phyloP scores from a whole-genome alignment of 2,888 invertebrate species.

The Drosophila melanosoma region DNA sequence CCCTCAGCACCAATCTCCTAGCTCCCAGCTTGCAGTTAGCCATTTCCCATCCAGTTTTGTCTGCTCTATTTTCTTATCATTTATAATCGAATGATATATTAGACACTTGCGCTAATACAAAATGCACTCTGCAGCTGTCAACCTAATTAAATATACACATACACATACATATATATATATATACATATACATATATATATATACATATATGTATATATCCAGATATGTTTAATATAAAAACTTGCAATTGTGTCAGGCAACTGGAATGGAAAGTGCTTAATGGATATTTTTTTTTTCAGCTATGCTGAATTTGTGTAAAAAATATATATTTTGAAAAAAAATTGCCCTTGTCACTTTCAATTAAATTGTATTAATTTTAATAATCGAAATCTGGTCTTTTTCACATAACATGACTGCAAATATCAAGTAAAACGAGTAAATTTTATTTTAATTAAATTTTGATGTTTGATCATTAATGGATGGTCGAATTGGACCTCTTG shows the following conservation, averaged over 20 bases:
- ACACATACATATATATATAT: too few species aligned
- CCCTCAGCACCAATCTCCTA: background rate
- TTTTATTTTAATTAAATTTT: background rate
- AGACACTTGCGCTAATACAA: constrained; percentile 28
- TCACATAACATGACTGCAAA: background rate
- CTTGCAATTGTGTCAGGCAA: background rate
- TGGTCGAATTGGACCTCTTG: background rate
- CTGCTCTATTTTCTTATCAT: constrained; percentile 36
- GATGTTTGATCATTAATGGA: background rate
- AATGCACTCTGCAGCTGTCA: constrained; percentile 20
- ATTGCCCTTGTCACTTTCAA: background rate
- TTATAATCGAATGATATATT: constrained; percentile 44
- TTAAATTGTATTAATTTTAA: background rate
- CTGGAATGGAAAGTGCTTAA: background rate
- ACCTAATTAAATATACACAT: constrained; percentile 32
- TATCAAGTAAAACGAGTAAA: background rate
- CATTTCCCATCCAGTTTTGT: constrained; percentile 9
- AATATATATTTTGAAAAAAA: background rate
- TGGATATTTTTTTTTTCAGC: background rate
- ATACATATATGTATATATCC: background rate
- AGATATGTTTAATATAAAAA: constrained; percentile 7
- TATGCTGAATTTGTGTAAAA: background rate
- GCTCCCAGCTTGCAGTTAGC: background rate
- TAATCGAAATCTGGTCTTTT: background rate
- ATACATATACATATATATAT: constrained; percentile 11